A percentile compares a stretch with the other conserved stretches of the same genome.
Evolutionary conservation across 2,113 vertebrate genomes (phyloP).

Genomic region (Pluvialis apricaria): DNA sequence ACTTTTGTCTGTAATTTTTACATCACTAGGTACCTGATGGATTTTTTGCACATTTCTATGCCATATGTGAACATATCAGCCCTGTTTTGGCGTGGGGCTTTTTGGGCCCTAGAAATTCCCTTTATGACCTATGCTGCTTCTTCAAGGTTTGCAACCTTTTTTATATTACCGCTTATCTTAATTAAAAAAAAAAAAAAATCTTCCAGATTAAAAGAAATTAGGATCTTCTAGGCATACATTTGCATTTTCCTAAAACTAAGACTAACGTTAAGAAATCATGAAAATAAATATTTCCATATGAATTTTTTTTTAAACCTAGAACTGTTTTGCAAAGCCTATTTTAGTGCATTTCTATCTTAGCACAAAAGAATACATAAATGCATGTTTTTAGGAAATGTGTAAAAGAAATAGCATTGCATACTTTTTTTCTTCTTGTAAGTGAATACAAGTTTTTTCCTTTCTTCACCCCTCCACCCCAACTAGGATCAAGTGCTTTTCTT

Average conservation of each 20-base stretch:
- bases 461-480: background rate
- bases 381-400: background rate
- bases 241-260: background rate
- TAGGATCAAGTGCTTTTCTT: slow-evolving; percentile 94
- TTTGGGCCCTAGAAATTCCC: slow-evolving; percentile 89
- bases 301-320: background rate
- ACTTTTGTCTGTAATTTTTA: background rate
- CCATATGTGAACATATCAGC: slow-evolving; percentile 93
- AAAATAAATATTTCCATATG: background rate
- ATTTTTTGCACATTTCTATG: slow-evolving; percentile 95
- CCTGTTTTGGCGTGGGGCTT: slow-evolving; percentile 96
- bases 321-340: background rate
- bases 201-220: background rate
- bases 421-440: background rate
- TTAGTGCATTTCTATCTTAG: background rate
- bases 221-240: background rate
- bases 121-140: slow-evolving; percentile 92
- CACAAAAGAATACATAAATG: background rate
- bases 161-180: background rate
- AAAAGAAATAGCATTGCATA: background rate
- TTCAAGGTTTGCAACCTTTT: slow-evolving; percentile 84
- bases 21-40: slow-evolving; percentile 84
- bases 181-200: background rate
- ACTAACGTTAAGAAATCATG: background rate
- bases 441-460: background rate